Evolutionary conservation across 2,888 invertebrate genomes (phyloP).

Genomic region (Nezara viridula): DNA sequence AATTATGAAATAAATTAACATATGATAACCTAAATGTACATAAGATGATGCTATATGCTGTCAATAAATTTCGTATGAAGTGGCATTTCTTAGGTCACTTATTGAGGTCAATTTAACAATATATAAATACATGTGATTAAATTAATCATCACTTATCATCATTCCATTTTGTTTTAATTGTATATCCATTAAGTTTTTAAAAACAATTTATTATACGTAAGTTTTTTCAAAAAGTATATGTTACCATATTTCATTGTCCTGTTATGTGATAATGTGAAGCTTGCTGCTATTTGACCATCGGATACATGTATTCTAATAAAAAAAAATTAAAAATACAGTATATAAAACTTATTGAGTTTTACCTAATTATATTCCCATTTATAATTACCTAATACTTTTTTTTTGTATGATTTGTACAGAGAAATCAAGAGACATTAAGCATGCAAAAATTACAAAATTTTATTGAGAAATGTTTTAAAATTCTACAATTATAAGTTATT

Average conservation of each 20-base stretch:
- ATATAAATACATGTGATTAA: not conserved
- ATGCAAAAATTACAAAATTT: no score
- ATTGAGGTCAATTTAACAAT: conserved; percentile 15
- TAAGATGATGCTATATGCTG: not conserved
- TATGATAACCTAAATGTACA: conserved; percentile 17
- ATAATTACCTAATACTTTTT: not conserved
- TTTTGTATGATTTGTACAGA: not conserved
- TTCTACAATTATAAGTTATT: no score
- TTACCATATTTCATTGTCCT: not conserved
- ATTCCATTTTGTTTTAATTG: not conserved
- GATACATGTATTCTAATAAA: conserved; percentile 38
- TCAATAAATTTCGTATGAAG: not conserved
- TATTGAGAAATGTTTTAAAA: no score
- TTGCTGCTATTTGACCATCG: conserved; percentile 39
- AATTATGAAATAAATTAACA: not conserved
- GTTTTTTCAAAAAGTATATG: not conserved
- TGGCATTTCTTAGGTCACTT: not conserved
- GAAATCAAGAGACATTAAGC: not conserved
- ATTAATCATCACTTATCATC: not conserved
- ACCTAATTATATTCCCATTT: not conserved
- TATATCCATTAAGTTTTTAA: not conserved
- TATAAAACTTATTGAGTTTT: not conserved
- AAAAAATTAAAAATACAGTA: not conserved
- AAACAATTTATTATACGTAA: not conserved
- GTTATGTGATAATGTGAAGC: conserved; percentile 32